A percentile compares a stretch with the other conserved stretches of the same genome.
Evolutionary conservation across 2,888 invertebrate species (phyloP).

Genomic region (Adelognathus sp.): DNA sequence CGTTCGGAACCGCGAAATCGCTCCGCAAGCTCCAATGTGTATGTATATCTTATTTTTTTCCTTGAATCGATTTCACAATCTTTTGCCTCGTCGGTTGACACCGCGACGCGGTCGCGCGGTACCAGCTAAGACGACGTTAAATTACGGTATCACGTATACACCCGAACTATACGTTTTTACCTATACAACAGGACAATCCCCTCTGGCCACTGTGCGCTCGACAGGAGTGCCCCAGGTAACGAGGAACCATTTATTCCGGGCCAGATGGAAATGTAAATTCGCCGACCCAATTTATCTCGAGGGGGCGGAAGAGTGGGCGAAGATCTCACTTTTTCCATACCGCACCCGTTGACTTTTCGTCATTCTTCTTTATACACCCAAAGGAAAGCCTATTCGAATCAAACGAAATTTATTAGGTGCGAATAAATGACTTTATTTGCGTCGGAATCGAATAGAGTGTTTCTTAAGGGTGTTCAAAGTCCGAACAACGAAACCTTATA

Average conservation of each 20-base stretch:
- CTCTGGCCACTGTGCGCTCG: constrained; percentile 35
- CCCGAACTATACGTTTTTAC: too few relatives aligned
- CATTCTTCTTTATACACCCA: too few relatives aligned
- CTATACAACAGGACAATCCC: constrained; percentile 2
- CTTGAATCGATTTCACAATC: background rate
- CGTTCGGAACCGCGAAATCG: background rate
- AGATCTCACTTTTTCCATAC: constrained; percentile 26
- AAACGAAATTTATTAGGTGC: too few relatives aligned
- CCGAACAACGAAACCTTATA: too few relatives aligned
- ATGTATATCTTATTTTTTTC: background rate
- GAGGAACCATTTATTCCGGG: constrained; percentile 78
- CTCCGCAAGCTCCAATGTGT: background rate
- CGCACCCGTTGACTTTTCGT: background rate
- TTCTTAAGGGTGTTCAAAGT: too few relatives aligned
- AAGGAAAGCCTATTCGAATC: too few relatives aligned
- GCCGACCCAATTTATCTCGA: constrained; percentile 76
- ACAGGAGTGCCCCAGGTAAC: constrained; percentile 69
- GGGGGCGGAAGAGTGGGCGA: constrained; percentile 8
- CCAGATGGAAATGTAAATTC: constrained; percentile 77
- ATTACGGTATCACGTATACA: background rate
- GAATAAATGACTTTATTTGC: too few relatives aligned
- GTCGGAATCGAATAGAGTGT: too few relatives aligned
- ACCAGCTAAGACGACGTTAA: background rate
- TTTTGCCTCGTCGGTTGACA: constrained; percentile 22
- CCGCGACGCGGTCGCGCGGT: background rate